Evolutionary conservation across 2,888 invertebrate species (phyloP), one percentile per base, ranked within the genome.

Genomic region (Oxyscelio sp.): DNA sequence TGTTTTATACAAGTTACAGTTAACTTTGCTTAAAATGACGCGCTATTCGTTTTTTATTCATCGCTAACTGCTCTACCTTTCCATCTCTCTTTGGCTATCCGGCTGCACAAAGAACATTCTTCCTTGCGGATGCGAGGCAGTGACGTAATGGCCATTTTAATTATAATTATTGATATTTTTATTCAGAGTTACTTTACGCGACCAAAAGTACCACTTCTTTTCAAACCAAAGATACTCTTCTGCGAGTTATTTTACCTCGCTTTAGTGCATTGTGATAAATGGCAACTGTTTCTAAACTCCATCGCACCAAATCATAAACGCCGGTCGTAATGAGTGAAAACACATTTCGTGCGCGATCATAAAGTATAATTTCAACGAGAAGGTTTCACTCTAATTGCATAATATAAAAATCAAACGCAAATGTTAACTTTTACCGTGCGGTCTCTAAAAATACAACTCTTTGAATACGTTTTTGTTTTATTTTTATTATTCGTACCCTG

Each of bases 81-180:
- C 48, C 63, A 43, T 70, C 66, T 74, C 71, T 50, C 75, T 78
- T 71, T 45, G 83, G 73, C 79, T 21, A 81, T 78, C 71, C 74
- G 52, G 54, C 82, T 52, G 83, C 86, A 91, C 91, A 91, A 91
- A 91, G 91, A 91, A 89, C 90, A 90, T 90, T 90, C 90, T 87
- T 87, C 80, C 34, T 56, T 54, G 61, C 77, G 80, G 77, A 81
- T 61, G 68, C 66, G 19, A 71, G 34, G 38, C 17, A 8, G 34
- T 79, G 78, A 77, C 66, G 59, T 59, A 70, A 66, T 50, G 21
- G 17, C 38, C 54, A 31, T 59, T 77, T 77, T 59, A 40, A 71
- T 50, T 21, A 52, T 71, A 71, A 71, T 58, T 63, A 74, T 63
- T 74, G 31, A 31, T 21, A 22, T 40, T 48, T 75, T 65, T 54